Percentiles rank a stretch among this genome's conserved stretches.
These are phyloP conservation scores for Acrocephalus scirpaceus DNA, from an alignment of 2,797 vertebrate genomes.

Conservation along the genomic window DNA sequence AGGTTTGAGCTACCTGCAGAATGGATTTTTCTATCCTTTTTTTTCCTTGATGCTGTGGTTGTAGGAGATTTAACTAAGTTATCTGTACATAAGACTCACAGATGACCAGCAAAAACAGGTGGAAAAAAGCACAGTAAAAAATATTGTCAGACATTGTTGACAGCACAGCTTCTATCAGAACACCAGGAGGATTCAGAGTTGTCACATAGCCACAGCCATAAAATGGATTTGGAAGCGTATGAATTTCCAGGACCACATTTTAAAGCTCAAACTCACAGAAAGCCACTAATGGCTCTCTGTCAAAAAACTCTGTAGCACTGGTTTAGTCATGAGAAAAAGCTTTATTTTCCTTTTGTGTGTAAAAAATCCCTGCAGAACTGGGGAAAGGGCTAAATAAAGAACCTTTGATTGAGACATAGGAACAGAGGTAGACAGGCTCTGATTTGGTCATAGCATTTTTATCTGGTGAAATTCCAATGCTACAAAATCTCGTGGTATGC, in stretches of 20 bases:
- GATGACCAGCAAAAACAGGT: neutral
- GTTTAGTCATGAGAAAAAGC: neutral
- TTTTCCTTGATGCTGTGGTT: neutral
- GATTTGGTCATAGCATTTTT: neutral
- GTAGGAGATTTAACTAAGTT: neutral
- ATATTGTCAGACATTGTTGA: neutral
- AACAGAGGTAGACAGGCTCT: slow-evolving; percentile 20
- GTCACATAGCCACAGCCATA: neutral
- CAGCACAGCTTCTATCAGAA: neutral
- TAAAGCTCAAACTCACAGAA: neutral
- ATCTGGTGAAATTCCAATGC: slow-evolving; percentile 7
- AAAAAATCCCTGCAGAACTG: neutral
- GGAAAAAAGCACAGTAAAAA: neutral
- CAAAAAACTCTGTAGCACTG: neutral
- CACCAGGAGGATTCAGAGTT: neutral
- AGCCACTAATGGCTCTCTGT: neutral
- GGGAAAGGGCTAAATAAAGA: slow-evolving; percentile 15
- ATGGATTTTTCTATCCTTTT: rapidly evolving
- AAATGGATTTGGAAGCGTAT: neutral
- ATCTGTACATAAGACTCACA: neutral
- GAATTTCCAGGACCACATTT: neutral
- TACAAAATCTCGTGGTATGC: neutral
- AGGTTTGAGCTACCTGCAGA: neutral
- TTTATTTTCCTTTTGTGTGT: neutral
- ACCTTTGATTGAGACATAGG: neutral